Evolutionary conservation across 2,113 vertebrate genomes (phyloP).

Genomic region (Leucosticte australis): DNA sequence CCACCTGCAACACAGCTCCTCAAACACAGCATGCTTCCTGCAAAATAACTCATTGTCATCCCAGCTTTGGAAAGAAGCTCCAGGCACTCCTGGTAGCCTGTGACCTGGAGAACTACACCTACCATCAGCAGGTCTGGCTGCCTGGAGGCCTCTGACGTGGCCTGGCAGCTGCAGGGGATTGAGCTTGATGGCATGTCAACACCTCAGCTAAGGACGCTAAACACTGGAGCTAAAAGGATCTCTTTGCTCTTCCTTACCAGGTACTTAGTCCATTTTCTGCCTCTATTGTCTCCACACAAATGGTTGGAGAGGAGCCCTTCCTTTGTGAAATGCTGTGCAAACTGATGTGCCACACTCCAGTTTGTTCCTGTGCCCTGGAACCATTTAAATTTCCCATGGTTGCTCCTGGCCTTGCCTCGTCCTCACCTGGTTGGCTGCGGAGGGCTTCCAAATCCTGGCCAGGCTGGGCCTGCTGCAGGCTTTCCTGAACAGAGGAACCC

Average conservation of each 20-base stretch:
- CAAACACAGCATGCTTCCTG: not conserved
- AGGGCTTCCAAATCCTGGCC: not conserved
- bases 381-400: not conserved
- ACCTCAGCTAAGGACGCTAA: not conserved
- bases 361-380: fast-evolving
- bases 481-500: not conserved
- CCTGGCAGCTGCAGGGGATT: fast-evolving
- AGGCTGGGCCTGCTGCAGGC: not conserved
- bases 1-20: not conserved
- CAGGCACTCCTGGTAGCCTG: not conserved
- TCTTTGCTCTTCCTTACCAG: not conserved
- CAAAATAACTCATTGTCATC: not conserved
- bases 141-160: not conserved
- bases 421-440: not conserved
- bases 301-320: not conserved
- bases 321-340: fast-evolving
- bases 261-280: not conserved
- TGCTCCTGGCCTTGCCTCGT: not conserved
- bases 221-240: not conserved
- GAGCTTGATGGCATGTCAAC: not conserved
- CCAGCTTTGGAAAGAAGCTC: fast-evolving
- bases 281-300: not conserved
- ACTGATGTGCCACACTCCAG: not conserved
- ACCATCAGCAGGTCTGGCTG: not conserved
- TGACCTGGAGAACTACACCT: not conserved